Evolutionary conservation across 2,797 vertebrate genomes (phyloP).

Genomic region (Ctenochaetus hawaiiensis): DNA sequence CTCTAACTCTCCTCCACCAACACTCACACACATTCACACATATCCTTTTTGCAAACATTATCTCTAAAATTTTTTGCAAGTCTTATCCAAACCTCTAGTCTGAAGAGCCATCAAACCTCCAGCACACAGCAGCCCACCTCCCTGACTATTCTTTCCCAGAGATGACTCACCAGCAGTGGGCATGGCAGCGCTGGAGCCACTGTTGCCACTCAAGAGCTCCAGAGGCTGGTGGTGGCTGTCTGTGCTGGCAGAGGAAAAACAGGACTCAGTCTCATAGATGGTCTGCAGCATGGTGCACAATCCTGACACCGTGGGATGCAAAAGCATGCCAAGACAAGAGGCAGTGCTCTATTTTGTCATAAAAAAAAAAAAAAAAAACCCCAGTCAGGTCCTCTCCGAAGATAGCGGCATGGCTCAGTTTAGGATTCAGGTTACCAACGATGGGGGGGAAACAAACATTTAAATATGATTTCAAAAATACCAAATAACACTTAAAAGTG

Average conservation of each 20-base stretch:
- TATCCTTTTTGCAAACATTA: not conserved
- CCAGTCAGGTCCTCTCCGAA: slow-evolving; percentile 42
- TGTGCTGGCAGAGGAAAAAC: slow-evolving; percentile 90
- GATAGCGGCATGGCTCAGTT: slow-evolving; percentile 39
- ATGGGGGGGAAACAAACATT: not conserved
- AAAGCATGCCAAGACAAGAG: slow-evolving; percentile 90
- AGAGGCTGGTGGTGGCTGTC: slow-evolving; percentile 89
- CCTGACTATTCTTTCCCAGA: slow-evolving; percentile 41
- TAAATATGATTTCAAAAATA: slow-evolving; percentile 23
- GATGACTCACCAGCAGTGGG: slow-evolving; percentile 90
- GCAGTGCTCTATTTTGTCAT: slow-evolving; percentile 33
- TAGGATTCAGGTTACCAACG: slow-evolving; percentile 6
- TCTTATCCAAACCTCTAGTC: not conserved
- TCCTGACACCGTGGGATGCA: slow-evolving; percentile 91
- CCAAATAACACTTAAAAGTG: not conserved
- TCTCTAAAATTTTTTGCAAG: not conserved
- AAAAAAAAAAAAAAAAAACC: slow-evolving; percentile 4
- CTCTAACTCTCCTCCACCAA: not conserved
- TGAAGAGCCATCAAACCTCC: not conserved
- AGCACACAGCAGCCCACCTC: not conserved
- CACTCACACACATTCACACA: not conserved
- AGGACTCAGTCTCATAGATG: slow-evolving; percentile 95
- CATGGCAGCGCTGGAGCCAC: slow-evolving; percentile 86
- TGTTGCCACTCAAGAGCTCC: slow-evolving; percentile 88
- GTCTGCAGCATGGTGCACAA: slow-evolving; percentile 95